Evolutionary conservation across 2,113 vertebrate genomes (phyloP), one percentile per base, ranked within the genome.

Genomic region (Australoheros scitulus): DNA sequence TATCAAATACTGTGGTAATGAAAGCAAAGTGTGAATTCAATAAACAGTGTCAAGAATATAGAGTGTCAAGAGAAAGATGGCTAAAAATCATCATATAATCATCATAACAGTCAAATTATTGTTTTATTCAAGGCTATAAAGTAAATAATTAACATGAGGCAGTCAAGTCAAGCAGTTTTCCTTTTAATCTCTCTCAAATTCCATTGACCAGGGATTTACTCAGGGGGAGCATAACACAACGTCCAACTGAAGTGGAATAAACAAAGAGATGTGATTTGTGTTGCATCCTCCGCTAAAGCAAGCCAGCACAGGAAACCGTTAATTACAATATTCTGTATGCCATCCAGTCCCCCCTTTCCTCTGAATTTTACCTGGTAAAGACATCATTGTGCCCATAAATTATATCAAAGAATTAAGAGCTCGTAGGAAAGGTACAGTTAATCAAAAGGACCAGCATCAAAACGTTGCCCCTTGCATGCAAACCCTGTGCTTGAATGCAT

Each of bases 221-320:
- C 7, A 52, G 56, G 3, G 36, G n/a, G 41, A 43, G 41, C 68
- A 34, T 55, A 74, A 52, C 29, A 20, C 56, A 43, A 64, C 2
- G 77, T 76, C 57, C 76, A 76, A 70, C 22, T 72, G 22, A 68
- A 11, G 24, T 77, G 36, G 5, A 74, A 74, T 74, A 74, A 82
- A 78, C 34, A 84, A 86, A 70, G 10, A 13, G 7, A 32, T 1
- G 4, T n/a, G 26, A 74, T 72, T 24, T 74, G 34, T 11, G 10
- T 6, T 65, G 50, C 24, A 15, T 72, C 36, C 83, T 50, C 3
- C 13, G 17, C n/a, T 52, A 29, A 36, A 22, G 6, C 29, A 47
- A 8, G 22, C 22, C 17, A 3, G 11, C 63, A 75, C 22, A 70
- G 86, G 76, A 85, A 85, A 83, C 26, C 20, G 47, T n/a, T 59